phyloP scores from a whole-genome alignment of 2,888 invertebrate genomes.

The Drosophila paranaensis region DNA sequence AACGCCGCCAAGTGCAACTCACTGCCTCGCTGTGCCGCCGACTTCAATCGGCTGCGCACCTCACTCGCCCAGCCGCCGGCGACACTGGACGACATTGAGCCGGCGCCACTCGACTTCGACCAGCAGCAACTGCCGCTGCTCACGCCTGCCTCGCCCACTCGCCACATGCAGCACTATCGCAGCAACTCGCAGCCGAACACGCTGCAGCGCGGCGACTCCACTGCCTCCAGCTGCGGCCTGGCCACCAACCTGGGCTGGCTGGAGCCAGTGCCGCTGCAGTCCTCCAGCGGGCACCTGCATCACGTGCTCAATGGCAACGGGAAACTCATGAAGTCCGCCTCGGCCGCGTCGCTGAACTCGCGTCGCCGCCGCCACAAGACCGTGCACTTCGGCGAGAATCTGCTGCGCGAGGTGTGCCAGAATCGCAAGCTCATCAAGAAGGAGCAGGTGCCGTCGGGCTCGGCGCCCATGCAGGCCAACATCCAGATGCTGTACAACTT shows the following conservation, averaged over 20 bases:
- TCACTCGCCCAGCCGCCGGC: conserved; percentile 81
- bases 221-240: conserved; percentile 67
- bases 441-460: conserved; percentile 84
- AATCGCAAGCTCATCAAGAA: conserved; percentile 87
- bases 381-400: conserved; percentile 91
- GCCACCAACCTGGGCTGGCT: conserved; percentile 52
- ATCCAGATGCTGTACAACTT: conserved; percentile 93
- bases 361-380: conserved; percentile 91
- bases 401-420: conserved; percentile 90
- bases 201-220: conserved; percentile 83
- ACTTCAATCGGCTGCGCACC: conserved; percentile 83
- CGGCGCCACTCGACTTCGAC: conserved; percentile 70
- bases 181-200: conserved; percentile 84
- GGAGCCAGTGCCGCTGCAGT: conserved; percentile 50
- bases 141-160: conserved; percentile 51
- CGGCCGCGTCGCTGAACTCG: conserved; percentile 88
- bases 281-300: conserved; percentile 60
- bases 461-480: conserved; percentile 88
- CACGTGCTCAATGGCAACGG: conserved; percentile 62
- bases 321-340: conserved; percentile 85
- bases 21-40: conserved; percentile 85
- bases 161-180: conserved; percentile 76
- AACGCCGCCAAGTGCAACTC: conserved; percentile 85
- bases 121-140: conserved; percentile 18
- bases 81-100: conserved; percentile 80